phyloP scores from a whole-genome alignment of 2,113 vertebrate species.

The Calonectris borealis region DNA sequence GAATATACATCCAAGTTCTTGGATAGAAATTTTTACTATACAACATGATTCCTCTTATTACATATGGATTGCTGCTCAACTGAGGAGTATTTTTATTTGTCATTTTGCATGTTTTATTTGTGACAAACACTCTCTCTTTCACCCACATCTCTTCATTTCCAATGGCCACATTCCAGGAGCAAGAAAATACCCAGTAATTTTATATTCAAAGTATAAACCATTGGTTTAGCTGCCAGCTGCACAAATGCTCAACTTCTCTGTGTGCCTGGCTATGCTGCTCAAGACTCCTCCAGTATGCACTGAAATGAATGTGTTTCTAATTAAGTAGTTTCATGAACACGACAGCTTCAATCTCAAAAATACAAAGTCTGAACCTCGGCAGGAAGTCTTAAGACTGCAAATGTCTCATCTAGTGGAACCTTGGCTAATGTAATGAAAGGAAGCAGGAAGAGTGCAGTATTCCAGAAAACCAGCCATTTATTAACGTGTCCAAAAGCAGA shows the following conservation, averaged over 20 bases:
- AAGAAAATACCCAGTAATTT: neutral
- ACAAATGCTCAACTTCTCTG: constrained; percentile 64
- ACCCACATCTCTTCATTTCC: constrained; percentile 35
- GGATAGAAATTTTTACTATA: neutral
- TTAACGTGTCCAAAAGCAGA: constrained; percentile 40
- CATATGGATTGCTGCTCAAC: neutral
- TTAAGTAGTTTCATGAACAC: constrained; percentile 71
- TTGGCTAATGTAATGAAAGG: constrained; percentile 72
- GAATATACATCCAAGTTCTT: neutral
- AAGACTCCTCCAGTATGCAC: constrained; percentile 45
- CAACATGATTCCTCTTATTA: neutral
- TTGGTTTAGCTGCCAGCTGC: constrained; percentile 58
- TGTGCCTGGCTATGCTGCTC: constrained; percentile 52
- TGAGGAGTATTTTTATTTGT: neutral
- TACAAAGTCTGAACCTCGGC: constrained; percentile 70
- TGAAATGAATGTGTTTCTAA: constrained; percentile 77
- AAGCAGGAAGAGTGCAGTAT: constrained; percentile 68
- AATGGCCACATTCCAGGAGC: neutral
- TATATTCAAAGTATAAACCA: neutral
- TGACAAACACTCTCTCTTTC: neutral
- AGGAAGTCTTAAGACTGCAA: constrained; percentile 78
- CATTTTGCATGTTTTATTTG: neutral
- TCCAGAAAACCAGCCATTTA: constrained; percentile 66
- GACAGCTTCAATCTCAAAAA: constrained; percentile 73
- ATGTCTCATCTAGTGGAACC: constrained; percentile 72